A percentile compares a stretch with the other conserved stretches of the same genome.
Conservation (phyloP, 2,113 vertebrate genomes). For the Pseudopipra pipra region DNA sequence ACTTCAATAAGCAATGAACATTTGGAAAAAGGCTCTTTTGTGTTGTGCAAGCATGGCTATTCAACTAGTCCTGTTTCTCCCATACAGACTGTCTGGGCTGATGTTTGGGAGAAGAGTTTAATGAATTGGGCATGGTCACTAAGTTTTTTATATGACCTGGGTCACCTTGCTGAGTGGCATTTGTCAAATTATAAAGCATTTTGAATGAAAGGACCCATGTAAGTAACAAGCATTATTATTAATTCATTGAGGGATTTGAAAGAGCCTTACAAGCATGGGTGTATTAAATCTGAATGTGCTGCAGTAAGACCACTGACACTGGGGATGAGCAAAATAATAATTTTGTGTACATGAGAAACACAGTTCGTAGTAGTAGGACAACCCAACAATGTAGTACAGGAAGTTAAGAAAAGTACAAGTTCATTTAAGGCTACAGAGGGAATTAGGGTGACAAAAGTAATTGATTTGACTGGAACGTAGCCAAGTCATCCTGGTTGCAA, state of each 20-base stretch:
- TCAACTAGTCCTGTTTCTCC: neutral
- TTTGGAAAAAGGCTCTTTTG: neutral
- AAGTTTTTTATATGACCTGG: neutral
- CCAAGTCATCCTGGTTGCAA: neutral
- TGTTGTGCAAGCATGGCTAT: neutral
- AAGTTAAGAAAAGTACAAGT: neutral
- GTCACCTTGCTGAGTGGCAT: neutral
- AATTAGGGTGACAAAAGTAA: neutral
- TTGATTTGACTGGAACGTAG: slow-evolving; percentile 5
- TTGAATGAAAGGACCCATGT: slow-evolving; percentile 4
- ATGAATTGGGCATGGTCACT: neutral
- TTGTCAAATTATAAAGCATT: slow-evolving; percentile 48
- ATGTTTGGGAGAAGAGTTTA: neutral
- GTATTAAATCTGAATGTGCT: neutral
- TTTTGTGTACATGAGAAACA: neutral
- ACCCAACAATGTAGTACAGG: neutral
- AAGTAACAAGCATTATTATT: slow-evolving; percentile 37
- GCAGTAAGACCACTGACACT: neutral
- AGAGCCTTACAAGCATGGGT: neutral
- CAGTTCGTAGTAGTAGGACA: neutral
- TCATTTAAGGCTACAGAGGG: neutral
- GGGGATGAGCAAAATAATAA: neutral
- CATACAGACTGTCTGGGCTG: neutral
- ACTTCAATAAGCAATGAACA: neutral
- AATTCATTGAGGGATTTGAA: slow-evolving; percentile 22